These are phyloP conservation scores for Lophotis ruficrista DNA, from an alignment of 2,113 vertebrate species.

Conservation along the genomic window DNA sequence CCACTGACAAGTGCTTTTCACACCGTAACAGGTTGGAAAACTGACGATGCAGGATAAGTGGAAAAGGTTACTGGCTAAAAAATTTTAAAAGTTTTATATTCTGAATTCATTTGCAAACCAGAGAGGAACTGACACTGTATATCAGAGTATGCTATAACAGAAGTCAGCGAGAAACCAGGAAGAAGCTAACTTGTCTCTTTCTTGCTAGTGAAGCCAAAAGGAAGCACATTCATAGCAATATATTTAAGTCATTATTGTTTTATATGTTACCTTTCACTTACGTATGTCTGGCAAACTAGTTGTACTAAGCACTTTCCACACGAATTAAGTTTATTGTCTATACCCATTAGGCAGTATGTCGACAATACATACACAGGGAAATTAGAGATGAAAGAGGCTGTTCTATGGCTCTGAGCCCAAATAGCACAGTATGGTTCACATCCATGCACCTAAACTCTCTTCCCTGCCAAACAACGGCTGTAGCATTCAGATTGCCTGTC, in stretches of 20 bases:
- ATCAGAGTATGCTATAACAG: background rate
- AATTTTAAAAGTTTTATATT: background rate
- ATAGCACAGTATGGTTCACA: background rate
- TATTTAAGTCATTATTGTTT: background rate
- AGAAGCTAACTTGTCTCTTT: background rate
- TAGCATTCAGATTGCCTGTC: background rate
- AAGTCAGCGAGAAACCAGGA: background rate
- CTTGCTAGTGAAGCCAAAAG: background rate
- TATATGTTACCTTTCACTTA: background rate
- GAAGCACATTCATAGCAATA: background rate
- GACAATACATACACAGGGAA: background rate
- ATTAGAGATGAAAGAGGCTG: background rate
- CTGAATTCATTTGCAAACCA: background rate
- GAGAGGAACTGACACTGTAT: background rate
- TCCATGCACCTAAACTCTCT: background rate
- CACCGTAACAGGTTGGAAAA: background rate
- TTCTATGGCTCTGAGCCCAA: background rate
- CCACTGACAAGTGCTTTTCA: background rate
- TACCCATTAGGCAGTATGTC: background rate
- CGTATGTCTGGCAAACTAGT: background rate
- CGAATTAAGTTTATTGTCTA: background rate
- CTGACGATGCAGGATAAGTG: background rate
- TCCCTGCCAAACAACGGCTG: background rate
- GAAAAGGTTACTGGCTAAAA: background rate
- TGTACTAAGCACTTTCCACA: background rate